Evolutionary conservation across 2,888 invertebrate species (phyloP).

Genomic region (Campoplex nolae): DNA sequence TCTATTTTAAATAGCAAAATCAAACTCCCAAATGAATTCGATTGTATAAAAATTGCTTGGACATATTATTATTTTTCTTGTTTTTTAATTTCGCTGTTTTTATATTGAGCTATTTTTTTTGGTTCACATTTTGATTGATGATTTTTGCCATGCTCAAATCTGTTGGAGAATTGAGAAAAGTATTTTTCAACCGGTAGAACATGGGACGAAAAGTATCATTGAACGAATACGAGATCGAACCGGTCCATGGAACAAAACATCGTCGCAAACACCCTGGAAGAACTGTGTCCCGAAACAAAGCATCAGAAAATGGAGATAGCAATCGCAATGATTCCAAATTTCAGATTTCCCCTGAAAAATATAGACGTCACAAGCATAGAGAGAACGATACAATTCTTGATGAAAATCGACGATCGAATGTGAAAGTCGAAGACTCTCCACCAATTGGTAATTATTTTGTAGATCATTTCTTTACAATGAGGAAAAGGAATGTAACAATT

Average conservation of each 20-base stretch:
- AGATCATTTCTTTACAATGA: neutral
- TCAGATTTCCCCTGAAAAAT: slow-evolving; percentile 67
- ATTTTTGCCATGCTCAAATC: neutral
- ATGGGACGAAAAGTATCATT: slow-evolving; percentile 65
- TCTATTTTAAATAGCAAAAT: neutral
- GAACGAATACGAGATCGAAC: slow-evolving; percentile 72
- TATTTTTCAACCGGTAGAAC: slow-evolving; percentile 62
- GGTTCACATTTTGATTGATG: neutral
- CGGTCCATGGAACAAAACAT: slow-evolving; percentile 72
- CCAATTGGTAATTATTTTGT: slow-evolving; percentile 68
- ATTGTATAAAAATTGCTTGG: neutral
- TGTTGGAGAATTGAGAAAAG: too few species aligned
- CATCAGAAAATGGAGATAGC: slow-evolving; percentile 56
- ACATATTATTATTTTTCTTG: neutral
- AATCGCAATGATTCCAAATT: slow-evolving; percentile 63
- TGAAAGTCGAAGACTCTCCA: slow-evolving; percentile 68
- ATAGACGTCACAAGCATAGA: slow-evolving; percentile 72
- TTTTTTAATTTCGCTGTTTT: neutral
- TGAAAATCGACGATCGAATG: slow-evolving; percentile 71
- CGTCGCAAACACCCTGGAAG: slow-evolving; percentile 73
- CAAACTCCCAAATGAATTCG: neutral
- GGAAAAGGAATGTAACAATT: neutral
- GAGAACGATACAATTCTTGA: slow-evolving; percentile 72
- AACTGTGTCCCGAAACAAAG: slow-evolving; percentile 66
- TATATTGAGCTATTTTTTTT: neutral